Percentiles rank a stretch among this genome's conserved stretches.
These are phyloP conservation scores for Numenius arquata DNA, from an alignment of 2,113 vertebrate genomes.

Conservation along the genomic window DNA sequence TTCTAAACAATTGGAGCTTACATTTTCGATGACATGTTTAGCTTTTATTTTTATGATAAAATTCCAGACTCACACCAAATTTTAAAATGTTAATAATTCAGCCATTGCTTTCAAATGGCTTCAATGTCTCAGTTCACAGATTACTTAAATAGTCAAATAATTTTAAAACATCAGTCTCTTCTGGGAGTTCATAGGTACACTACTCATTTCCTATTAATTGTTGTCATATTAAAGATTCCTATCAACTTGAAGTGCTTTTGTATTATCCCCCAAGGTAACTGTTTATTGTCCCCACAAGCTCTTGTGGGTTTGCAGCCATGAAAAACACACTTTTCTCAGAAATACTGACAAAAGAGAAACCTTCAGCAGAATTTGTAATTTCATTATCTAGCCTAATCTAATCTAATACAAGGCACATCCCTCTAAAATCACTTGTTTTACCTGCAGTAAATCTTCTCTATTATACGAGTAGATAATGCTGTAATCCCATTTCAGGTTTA, in stretches of 20 bases:
- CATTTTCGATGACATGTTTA: background rate
- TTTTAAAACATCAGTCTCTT: background rate
- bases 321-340: background rate
- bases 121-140: background rate
- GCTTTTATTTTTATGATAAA: background rate
- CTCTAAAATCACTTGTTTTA: slow-evolving; percentile 41
- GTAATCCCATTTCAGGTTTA: slow-evolving; percentile 41
- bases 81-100: background rate
- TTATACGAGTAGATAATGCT: background rate
- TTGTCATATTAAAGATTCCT: background rate
- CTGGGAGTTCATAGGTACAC: background rate
- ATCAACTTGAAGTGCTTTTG: background rate
- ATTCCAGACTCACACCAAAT: background rate
- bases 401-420: background rate
- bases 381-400: background rate
- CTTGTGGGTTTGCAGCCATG: background rate
- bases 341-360: background rate
- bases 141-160: background rate
- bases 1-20: background rate
- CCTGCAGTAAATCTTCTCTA: slow-evolving; percentile 13
- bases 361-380: background rate
- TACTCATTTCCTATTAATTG: background rate
- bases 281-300: background rate
- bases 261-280: background rate
- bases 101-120: background rate